Base-by-base conservation (phyloP, 2,888 invertebrate genomes). In the Nematopogon swammerdamellus region DNA sequence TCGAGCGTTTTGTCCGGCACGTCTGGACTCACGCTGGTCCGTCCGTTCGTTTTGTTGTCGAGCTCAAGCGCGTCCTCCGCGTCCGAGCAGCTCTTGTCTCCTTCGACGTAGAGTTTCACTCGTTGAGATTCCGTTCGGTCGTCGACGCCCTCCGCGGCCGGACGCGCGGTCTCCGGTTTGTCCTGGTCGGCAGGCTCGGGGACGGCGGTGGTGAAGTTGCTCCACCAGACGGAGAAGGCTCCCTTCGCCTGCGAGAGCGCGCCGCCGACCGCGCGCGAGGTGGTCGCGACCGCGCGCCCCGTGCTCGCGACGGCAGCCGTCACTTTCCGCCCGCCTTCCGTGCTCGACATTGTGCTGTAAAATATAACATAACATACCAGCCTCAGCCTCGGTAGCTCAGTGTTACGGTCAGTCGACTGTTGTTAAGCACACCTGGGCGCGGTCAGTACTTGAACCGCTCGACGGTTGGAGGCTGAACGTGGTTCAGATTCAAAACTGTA, bases 251-350 rank as follows among this genome's bases (percentile, higher is more conserved):
- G 91, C n/a, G 91, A 88, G 53, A 94, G 73, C 44, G 93, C 94
- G 29, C 93, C 94, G 57, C 92, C 91, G 79, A 72, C 68, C 16
- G 70, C 72, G 2, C 75, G 67, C 18, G 72, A 72, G 11, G 80
- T 80, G 49, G 71, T 79, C 29, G 77, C 92, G 47, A 97, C 95
- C 25, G 92, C 95, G 61, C 93, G 86, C 20, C 95, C 94, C 2
- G 97, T 96, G 53, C 89, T 91, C 49, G 88, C 88, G 67, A 97
- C 93, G 1, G 96, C 96, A 64, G 95, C 94, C 61, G 95, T 95
- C 53, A 97, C 82, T 71, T 95, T 95, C 49, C 95, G 84, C 0
- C 96, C 96, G 57, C 95, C 88, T 70, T 97, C 97, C 36, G 94
- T 92, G 62, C 89, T 94, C 60, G 95, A 94, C 90, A 97, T 94